These are phyloP conservation scores for Natator depressus DNA, from an alignment of 2,113 vertebrate species.

Conservation along the genomic window DNA sequence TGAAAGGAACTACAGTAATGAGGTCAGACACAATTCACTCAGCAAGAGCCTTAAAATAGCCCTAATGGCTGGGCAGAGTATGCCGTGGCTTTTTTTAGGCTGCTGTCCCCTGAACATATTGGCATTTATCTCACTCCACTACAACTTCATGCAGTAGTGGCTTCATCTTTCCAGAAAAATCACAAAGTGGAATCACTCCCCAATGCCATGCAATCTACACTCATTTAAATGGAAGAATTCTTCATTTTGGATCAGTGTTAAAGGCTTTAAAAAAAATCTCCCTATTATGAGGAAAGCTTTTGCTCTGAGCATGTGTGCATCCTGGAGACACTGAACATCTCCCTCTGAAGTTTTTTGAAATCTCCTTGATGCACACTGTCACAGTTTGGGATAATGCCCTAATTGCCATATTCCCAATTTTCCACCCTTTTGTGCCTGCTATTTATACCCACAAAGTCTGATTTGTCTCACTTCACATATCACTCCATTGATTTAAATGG, in stretches of 20 bases:
- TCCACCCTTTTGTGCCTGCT: no score
- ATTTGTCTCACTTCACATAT: not conserved
- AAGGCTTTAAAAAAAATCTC: fast-evolving
- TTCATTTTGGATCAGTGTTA: not conserved
- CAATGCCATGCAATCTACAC: not conserved
- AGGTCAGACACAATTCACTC: not conserved
- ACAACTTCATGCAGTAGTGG: not conserved
- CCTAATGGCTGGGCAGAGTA: fast-evolving
- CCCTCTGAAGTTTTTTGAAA: not conserved
- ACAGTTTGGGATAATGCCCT: not conserved
- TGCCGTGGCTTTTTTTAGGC: fast-evolving
- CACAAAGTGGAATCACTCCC: not conserved
- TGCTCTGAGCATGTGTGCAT: not conserved
- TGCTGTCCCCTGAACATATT: fast-evolving
- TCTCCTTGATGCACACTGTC: not conserved
- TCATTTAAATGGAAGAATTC: no score
- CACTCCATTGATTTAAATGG: not conserved
- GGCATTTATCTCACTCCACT: not conserved
- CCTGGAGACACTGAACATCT: not conserved
- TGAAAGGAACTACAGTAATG: not conserved
- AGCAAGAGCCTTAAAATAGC: not conserved
- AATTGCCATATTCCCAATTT: not conserved
- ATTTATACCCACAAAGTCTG: not conserved
- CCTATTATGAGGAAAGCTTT: not conserved
- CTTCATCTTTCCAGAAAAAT: not conserved